phyloP scores from a whole-genome alignment of 2,888 invertebrate species.

The Empis stercorea region DNA sequence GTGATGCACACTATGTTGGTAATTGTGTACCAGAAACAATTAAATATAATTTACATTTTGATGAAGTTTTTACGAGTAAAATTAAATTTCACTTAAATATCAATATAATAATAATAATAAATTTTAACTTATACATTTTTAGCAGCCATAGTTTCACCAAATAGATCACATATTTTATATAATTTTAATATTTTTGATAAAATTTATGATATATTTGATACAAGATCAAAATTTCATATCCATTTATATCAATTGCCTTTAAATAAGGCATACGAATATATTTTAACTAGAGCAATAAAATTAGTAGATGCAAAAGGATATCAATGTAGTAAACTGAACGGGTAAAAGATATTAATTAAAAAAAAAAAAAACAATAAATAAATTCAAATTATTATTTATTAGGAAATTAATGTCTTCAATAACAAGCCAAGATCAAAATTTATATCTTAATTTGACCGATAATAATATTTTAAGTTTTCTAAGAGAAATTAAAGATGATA shows the following conservation, averaged over 20 bases:
- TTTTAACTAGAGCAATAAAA: constrained; percentile 14
- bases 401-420: constrained; percentile 8
- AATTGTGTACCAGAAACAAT: background rate
- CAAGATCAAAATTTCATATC: constrained; percentile 36
- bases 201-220: constrained; percentile 38
- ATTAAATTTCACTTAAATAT: too few relatives aligned
- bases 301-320: background rate
- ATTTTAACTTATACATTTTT: too few relatives aligned
- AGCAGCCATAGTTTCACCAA: constrained; percentile 19
- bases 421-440: constrained; percentile 2
- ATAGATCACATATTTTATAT: constrained; percentile 32
- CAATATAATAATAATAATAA: too few relatives aligned
- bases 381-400: background rate
- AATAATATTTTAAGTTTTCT: too few relatives aligned
- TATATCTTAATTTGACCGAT: too few relatives aligned
- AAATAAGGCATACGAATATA: constrained; percentile 34
- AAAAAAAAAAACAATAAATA: background rate
- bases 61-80: constrained; percentile 22
- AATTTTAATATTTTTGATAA: constrained; percentile 37
- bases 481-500: too few relatives aligned
- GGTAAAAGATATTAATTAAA: background rate
- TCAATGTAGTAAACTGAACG: background rate
- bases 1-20: constrained; percentile 38
- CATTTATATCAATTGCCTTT: constrained; percentile 40
- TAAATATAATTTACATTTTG: constrained; percentile 20